Base-by-base conservation (phyloP, 2,888 invertebrate species). In the Cataglyphis cursor region DNA sequence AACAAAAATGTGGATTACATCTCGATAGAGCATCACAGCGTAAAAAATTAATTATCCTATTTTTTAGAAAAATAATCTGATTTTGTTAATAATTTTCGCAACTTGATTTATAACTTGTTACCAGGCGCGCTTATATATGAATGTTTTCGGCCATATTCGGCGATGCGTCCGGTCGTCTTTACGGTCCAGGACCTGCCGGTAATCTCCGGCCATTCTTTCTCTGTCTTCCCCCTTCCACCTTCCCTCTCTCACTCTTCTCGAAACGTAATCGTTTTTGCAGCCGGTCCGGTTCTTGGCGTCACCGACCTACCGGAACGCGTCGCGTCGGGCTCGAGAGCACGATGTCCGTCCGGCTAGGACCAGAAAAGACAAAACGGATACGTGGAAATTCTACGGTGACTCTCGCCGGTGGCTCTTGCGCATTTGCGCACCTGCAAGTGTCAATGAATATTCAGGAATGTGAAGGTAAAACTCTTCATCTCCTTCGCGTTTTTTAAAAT, bases 251-350 rank as follows among this genome's bases (percentile, higher is more conserved):
- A 62, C 85, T 85, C 87, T 54, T 87, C 87, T 68, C 89, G 87
- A 89, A 90, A 90, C 88, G 84, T 85, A 85, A 88, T 90, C 82
- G 90, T 90, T 90, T 90, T 90, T 90, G 85, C 84, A 72, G 89
- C 81, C 87, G 83, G 90, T 90, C 90, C 90, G 90, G 90, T 90
- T 90, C 89, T 90, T 41, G 76, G 76, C 88, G 86, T 86, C 89
- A 90, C 85, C 90, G 90, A 90, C 86, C 90, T 90, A 90, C 90
- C 90, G 90, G 90, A 90, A 90, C 90, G 89, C 90, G 72, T 85
- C 88, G 88, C 87, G 85, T 62, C 88, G 88, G 82, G 64, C 85
- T 90, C 82, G 88, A 87, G 84, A 87, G 83, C 89, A 48, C 48
- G 86, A 57, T 73, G 82, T 76, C 73, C 73, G 82, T 76, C 73